Evolutionary conservation across 2,113 vertebrate species (phyloP).

Genomic region (Austrofundulus limnaeus): DNA sequence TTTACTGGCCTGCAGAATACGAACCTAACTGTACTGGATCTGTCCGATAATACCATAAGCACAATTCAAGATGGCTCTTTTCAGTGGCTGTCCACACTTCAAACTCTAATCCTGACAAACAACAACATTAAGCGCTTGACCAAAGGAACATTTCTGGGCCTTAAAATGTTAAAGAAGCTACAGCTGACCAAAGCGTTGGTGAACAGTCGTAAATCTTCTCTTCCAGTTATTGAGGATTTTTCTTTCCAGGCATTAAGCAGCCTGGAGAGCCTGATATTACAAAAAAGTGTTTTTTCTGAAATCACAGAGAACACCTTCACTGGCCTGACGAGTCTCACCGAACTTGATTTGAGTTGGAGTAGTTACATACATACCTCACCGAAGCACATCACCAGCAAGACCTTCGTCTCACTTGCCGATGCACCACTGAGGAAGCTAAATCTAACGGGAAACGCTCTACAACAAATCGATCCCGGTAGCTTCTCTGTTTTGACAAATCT

Average conservation of each 20-base stretch:
- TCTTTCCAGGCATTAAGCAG: constrained; percentile 82
- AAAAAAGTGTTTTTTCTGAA: constrained; percentile 71
- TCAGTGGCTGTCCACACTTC: constrained; percentile 81
- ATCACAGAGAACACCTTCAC: constrained; percentile 82
- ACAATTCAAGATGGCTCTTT: constrained; percentile 81
- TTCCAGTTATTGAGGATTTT: constrained; percentile 80
- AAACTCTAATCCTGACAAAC: constrained; percentile 78
- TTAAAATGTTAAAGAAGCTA: constrained; percentile 80
- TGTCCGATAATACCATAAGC: constrained; percentile 82
- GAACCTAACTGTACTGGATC: constrained; percentile 83
- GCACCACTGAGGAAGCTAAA: constrained; percentile 86
- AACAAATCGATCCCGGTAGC: constrained; percentile 71
- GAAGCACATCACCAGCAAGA: constrained; percentile 80
- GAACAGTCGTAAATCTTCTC: constrained; percentile 46
- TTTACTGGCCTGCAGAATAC: constrained; percentile 82
- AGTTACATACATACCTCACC: constrained; percentile 59
- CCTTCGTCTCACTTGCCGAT: constrained; percentile 83
- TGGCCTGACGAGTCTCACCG: constrained; percentile 82
- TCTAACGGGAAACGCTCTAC: constrained; percentile 82
- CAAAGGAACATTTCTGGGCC: constrained; percentile 81
- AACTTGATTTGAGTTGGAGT: constrained; percentile 83
- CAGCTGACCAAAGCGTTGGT: constrained; percentile 79
- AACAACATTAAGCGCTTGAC: constrained; percentile 81
- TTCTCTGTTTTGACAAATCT: constrained; percentile 83
- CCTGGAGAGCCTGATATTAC: constrained; percentile 85